Evolutionary conservation across 2,113 vertebrate species (phyloP), one percentile per base, ranked within the genome.

Genomic region (Accipiter virgatus): DNA sequence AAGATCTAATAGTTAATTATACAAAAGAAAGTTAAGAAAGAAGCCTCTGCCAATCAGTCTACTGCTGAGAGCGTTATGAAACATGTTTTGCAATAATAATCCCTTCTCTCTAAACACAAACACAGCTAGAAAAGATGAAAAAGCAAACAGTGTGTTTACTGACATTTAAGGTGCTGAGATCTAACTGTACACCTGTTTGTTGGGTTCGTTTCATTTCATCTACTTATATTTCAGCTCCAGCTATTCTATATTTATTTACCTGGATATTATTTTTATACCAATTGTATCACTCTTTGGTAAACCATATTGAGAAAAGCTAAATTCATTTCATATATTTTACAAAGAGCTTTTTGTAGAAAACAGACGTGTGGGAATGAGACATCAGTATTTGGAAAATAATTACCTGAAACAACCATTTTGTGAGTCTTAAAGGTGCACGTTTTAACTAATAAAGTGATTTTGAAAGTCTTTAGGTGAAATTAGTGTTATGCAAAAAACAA

Each of bases 1-100:
- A 93, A 92, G 80, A 94, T 74, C 43, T 56, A 96, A 55, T 50
- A 59, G 42, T 40, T 86, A 93, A 85, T 93, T 92, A 91, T 34
- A 52, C 19, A 91, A 81, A 79, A 90, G 29, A 75, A 96, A 96
- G 47, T 70, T 90, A 96, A 97, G 47, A 93, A 86, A 87, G 65
- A 91, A 78, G 9, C 29, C 91, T 89, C 91, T 95, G 65, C 12
- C 81, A 65, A 91, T 95, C 93, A 93, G 34, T 66, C 68, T 86
- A 40, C 92, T 95, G 29, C 50, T 70, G 87, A 87, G 66, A 68
- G 65, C 15, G 23, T 47, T 94, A 77, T 80, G 32, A 95, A 87
- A 43, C 47, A 66, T 43, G 26, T 45, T 85, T 92, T 94, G 22
- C 62, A 81, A 86, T 90, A 94, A 70, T n/a, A 88, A 81, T 19